Base-by-base conservation (phyloP, 2,113 vertebrate species). In the Callaeas wilsoni region DNA sequence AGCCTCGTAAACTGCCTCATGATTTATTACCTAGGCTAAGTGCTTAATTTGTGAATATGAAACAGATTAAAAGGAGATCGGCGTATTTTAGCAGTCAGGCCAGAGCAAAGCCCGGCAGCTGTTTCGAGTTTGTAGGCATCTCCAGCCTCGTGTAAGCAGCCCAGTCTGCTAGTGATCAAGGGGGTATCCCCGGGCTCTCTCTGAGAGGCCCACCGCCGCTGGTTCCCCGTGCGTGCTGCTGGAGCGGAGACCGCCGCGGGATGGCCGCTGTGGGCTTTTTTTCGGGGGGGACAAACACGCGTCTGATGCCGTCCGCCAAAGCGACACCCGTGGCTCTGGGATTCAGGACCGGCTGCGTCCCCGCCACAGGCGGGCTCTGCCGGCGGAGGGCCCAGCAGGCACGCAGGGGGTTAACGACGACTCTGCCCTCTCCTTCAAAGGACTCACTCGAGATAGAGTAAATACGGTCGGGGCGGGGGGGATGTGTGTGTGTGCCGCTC, bases 41-140 rank as follows among this genome's bases (percentile, higher is more conserved):
- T 98, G 98, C 98, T 98, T 98, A 98, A 98, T 98, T 98, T 98
- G 98, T 98, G 98, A 98, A 98, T 98, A 98, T 98, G 98, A 98
- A 98, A 98, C 97, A 98, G 98, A 98, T 98, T 98, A 98, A 98
- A 98, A 97, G 97, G 97, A 96, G 95, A 96, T 98, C 97, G 97
- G 97, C 97, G 96, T 97, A 97, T 98, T 98, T 98, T 97, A 98
- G 97, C 97, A 97, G 97, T 98, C 98, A 98, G 97, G 98, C 97
- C 98, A 85, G 97, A 97, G 97, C 98, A 30, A 93, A 96, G 96
- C 94, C 97, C 82, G 77, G 98, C 98, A 98, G 98, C 98, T 98
- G 98, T 98, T 98, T 98, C 97, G 95, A 98, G 98, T 98, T 98
- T 98, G 97, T 94, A 95, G 96, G 97, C 97, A 97, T 97, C 97